phyloP scores from a whole-genome alignment of 2,797 vertebrate species.

The Hyperoplus immaculatus region DNA sequence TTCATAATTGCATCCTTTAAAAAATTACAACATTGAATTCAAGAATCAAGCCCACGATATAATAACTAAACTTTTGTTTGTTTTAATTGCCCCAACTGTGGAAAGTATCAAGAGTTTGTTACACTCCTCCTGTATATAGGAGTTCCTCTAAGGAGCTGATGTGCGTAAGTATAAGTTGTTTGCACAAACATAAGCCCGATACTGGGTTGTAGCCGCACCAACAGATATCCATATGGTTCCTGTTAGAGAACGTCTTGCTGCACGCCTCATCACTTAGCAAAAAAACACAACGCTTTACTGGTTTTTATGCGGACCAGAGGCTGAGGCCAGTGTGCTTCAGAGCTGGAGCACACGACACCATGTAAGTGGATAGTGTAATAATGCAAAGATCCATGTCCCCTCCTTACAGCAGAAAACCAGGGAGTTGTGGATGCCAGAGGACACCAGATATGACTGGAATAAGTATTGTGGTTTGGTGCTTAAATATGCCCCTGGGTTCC shows the following conservation, averaged over 20 bases:
- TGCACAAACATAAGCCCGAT: constrained; percentile 59
- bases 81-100: constrained; percentile 8
- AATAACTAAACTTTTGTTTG: background rate
- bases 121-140: constrained; percentile 1
- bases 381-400: constrained; percentile 64
- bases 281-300: constrained; percentile 74
- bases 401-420: constrained; percentile 61
- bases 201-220: constrained; percentile 50
- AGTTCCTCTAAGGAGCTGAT: constrained; percentile 39
- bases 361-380: constrained; percentile 76
- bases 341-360: constrained; percentile 62
- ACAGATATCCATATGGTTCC: constrained; percentile 79
- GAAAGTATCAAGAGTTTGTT: constrained; percentile 1
- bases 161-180: constrained; percentile 61
- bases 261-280: constrained; percentile 71
- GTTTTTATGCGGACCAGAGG: constrained; percentile 54
- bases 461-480: constrained; percentile 73
- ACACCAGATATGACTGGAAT: constrained; percentile 77
- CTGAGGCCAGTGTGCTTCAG: constrained; percentile 48
- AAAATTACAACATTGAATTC: background rate
- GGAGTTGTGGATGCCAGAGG: constrained; percentile 64
- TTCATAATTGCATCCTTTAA: background rate
- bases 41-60: background rate
- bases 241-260: constrained; percentile 75
- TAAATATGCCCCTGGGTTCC: constrained; percentile 67